Conservation (phyloP, 2,888 invertebrate genomes). For the Electrophaes corylata region DNA sequence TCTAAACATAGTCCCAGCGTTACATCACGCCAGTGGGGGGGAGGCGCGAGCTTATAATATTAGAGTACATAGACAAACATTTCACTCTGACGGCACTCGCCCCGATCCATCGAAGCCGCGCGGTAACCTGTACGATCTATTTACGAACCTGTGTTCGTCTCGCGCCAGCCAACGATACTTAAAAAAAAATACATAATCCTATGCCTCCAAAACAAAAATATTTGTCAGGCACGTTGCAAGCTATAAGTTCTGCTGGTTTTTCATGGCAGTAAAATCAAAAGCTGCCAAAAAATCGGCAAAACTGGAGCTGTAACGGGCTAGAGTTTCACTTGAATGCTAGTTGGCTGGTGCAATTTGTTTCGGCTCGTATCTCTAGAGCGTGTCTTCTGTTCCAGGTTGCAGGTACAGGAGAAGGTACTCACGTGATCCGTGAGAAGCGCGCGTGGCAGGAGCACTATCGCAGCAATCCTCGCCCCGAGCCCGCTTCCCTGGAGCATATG, state of each 20-base stretch:
- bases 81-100: slow-evolving; percentile 80
- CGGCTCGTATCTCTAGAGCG: background rate
- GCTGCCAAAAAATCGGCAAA: background rate
- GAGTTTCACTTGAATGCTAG: background rate
- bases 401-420: slow-evolving; percentile 73
- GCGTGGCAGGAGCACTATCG: slow-evolving; percentile 82
- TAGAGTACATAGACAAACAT: slow-evolving; percentile 82
- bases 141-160: slow-evolving; percentile 37
- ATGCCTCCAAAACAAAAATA: background rate
- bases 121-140: slow-evolving; percentile 71
- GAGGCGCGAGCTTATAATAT: slow-evolving; percentile 81
- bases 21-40: slow-evolving; percentile 81
- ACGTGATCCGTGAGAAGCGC: slow-evolving; percentile 86
- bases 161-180: slow-evolving; percentile 23
- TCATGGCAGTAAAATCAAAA: background rate
- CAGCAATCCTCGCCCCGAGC: slow-evolving; percentile 84
- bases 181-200: background rate
- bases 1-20: slow-evolving; percentile 78
- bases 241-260: background rate
- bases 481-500: slow-evolving; percentile 89
- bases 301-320: background rate
- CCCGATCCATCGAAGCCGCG: slow-evolving; percentile 65
- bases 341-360: background rate
- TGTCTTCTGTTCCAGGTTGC: slow-evolving; percentile 60
- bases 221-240: background rate